These are phyloP conservation scores for Maniola hyperantus DNA, from an alignment of 2,888 invertebrate genomes.

Conservation along the genomic window DNA sequence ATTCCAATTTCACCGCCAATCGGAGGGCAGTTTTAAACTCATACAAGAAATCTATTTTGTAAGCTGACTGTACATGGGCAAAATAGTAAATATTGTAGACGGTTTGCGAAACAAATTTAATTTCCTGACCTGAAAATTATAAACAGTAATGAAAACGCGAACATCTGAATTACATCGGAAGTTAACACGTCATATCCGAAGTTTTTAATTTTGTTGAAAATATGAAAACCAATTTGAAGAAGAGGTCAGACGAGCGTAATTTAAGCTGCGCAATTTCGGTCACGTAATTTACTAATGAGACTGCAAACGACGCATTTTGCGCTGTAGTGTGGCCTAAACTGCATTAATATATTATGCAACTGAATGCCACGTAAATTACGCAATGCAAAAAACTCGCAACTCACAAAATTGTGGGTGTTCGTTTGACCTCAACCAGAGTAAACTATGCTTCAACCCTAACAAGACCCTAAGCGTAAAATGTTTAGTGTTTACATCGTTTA, in stretches of 20 bases:
- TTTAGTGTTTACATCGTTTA: too few relatives aligned
- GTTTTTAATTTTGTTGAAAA: slow-evolving; percentile 9
- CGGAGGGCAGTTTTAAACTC: too few relatives aligned
- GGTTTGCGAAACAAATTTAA: slow-evolving; percentile 55
- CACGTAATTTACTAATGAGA: background rate
- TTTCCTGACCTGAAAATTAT: slow-evolving; percentile 73
- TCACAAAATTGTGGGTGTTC: too few relatives aligned
- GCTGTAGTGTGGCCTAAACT: background rate
- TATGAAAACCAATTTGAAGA: background rate
- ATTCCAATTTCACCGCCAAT: too few relatives aligned
- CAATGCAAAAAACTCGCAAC: too few relatives aligned
- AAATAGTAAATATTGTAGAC: slow-evolving; percentile 44
- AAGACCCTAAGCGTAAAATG: too few relatives aligned
- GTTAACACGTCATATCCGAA: slow-evolving; percentile 41
- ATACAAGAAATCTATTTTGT: too few relatives aligned
- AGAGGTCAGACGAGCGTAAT: background rate
- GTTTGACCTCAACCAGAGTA: too few relatives aligned
- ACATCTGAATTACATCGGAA: slow-evolving; percentile 53
- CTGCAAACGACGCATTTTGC: background rate
- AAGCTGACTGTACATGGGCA: slow-evolving; percentile 9
- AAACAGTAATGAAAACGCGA: slow-evolving; percentile 63
- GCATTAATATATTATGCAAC: background rate
- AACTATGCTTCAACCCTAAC: too few relatives aligned
- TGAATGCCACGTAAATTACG: too few relatives aligned
- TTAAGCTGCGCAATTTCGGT: background rate